Evolutionary conservation across 1,140 invertebrate species (phyloP), one percentile per base, ranked within the genome.

Genomic region (Oryctes rhinoceros): DNA sequence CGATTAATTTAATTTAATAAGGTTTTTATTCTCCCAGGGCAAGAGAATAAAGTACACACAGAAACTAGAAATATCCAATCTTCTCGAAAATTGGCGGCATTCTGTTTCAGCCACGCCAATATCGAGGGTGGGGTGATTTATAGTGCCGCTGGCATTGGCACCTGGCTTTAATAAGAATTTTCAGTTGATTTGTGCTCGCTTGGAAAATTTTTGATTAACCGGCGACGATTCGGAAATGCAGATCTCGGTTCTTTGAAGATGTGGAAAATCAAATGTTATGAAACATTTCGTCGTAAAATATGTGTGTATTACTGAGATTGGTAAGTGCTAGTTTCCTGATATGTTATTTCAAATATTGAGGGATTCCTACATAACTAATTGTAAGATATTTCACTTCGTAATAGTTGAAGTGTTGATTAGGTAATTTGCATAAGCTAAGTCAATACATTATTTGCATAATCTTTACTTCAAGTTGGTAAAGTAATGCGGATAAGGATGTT

Each of bases 131-230:
- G 53, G 53, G 53, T 59, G 53, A 59, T 59, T 59, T 59, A 59
- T 59, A 59, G 15, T 59, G n/a, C 53, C 15, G 53, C 53, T 59
- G 53, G 53, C 15, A 59, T 59, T 59, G 53, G 53, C 53, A 59
- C 53, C 53, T 59, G 53, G 53, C 53, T 59, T 59, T 59, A 59
- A 59, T 59, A 59, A 59, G 53, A 59, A 59, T 59, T 59, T 59
- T 59, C 53, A 59, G 53, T 59, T 59, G 53, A 59, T 59, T 59
- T 59, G 53, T 59, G 53, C 53, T 7, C 53, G 53, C 18, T 6
- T 59, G 53, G 53, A 59, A 59, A 59, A 59, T 59, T 59, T 59
- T 59, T 59, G 15, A 59, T 59, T 59, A 59, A 59, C 53, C 53
- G 5, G 18, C 15, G 15, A 59, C 53, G 15, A 59, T n/a, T 59